Percentiles rank a stretch among this genome's conserved stretches.
phyloP scores from a whole-genome alignment of 2,797 vertebrate species.

The Morelia viridis region DNA sequence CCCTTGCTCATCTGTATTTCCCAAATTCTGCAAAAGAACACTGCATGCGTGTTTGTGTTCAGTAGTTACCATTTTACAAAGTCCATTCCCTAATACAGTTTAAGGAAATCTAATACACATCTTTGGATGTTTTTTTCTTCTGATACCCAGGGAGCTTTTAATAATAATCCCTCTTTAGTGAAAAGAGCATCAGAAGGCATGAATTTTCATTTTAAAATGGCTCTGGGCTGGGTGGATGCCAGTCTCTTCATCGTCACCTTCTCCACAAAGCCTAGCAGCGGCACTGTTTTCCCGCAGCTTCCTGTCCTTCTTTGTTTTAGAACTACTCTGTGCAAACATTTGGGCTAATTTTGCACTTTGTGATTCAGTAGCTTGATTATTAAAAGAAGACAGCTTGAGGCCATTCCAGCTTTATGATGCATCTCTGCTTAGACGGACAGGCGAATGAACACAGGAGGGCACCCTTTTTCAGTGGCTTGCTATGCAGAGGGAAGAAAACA shows the following conservation, averaged over 20 bases:
- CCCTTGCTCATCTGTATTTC: not conserved
- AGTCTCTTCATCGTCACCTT: constrained; percentile 59
- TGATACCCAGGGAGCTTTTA: constrained; percentile 67
- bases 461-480: constrained; percentile 59
- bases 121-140: constrained; percentile 52
- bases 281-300: constrained; percentile 42
- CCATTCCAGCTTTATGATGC: constrained; percentile 36
- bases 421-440: not conserved
- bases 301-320: constrained; percentile 6
- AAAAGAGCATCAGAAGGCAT: constrained; percentile 65
- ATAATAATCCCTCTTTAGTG: constrained; percentile 62
- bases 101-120: constrained; percentile 4
- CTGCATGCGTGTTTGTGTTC: not conserved
- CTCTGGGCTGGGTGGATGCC: constrained; percentile 63
- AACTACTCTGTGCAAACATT: constrained; percentile 60
- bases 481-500: not conserved
- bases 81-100: constrained; percentile 23
- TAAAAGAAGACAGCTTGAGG: constrained; percentile 17
- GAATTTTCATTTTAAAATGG: constrained; percentile 59
- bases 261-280: constrained; percentile 54
- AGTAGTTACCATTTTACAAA: not conserved
- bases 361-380: constrained; percentile 50
- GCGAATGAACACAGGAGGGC: constrained; percentile 68
- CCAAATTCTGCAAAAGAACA: not conserved
- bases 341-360: constrained; percentile 51